Evolutionary conservation across 1,140 invertebrate genomes (phyloP).

Genomic region (Capitella teleta): DNA sequence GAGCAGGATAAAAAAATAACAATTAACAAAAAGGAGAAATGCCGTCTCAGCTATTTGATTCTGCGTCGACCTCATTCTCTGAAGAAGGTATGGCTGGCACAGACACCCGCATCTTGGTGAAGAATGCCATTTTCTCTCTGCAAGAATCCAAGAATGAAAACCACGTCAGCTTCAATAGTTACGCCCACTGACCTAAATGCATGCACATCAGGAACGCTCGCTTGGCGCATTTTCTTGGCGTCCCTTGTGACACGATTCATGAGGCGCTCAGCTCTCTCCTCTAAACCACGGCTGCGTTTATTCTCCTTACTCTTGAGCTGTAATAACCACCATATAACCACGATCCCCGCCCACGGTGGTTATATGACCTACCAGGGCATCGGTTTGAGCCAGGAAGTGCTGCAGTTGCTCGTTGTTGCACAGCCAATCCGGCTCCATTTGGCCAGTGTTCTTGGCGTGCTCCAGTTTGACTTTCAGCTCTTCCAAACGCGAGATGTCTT

Average conservation of each 20-base stretch:
- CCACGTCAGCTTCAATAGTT: neutral
- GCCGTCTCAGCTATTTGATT: neutral
- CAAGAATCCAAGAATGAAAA: neutral
- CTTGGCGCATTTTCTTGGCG: neutral
- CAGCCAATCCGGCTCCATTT: conserved; percentile 68
- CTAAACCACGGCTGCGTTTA: neutral
- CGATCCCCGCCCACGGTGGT: neutral
- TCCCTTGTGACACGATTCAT: neutral
- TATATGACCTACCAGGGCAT: neutral
- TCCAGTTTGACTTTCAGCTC: conserved; percentile 53
- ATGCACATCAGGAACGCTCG: neutral
- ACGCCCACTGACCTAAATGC: neutral
- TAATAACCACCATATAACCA: neutral
- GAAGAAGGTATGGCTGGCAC: neutral
- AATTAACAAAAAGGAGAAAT: neutral
- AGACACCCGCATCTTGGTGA: neutral
- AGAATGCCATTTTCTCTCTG: neutral
- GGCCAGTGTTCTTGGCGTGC: conserved; percentile 41
- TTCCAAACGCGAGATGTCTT: conserved; percentile 68
- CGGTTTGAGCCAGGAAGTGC: conserved; percentile 48
- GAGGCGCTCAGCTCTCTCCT: neutral
- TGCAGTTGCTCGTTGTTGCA: conserved; percentile 76
- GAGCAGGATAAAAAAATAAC: neutral
- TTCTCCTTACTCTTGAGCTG: neutral
- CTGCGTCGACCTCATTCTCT: neutral